Base-by-base conservation (phyloP, 2,113 vertebrate species). In the Perca flavescens region DNA sequence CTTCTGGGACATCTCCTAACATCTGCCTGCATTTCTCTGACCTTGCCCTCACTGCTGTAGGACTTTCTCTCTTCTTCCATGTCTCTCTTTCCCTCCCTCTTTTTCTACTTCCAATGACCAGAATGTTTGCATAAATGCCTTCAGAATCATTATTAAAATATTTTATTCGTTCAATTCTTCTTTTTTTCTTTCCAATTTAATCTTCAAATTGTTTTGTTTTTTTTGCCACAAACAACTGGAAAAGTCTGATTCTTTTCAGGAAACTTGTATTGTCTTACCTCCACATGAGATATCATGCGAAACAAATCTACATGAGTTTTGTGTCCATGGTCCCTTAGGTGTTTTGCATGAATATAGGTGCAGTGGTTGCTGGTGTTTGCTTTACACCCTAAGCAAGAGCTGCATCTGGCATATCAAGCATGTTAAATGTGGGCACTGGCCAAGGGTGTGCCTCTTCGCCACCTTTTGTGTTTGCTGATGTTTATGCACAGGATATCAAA, bases 21-120 rank as follows among this genome's bases (percentile, higher is more conserved):
- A 90, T 91, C 89, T 91, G 84, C 77, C 86, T 80, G 77, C 76
- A 57, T 70, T 80, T 80, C 82, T 73, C 70, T 84, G 88, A 90
- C 90, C 87, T 91, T 89, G 82, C 77, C 65, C 65, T 84, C 61
- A 63, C 16, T 69, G 43, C 74, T 87, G 13, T 52, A 74, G 83
- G 79, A 89, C 85, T 85, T 71, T 81, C 22, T 73, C 40, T 77
- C 60, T 52, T 60, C 13, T 54, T 54, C 49, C 31, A 47, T 54
- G 14, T 75, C 15, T 70, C 67, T 36, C 16, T 36, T 82, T 73
- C n/a, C 4, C 16, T 19, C 21, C 25, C 52, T 62, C 36, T 57
- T 49, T n/a, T 17, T 60, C 12, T 43, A 13, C 6, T 14, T n/a
- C 8, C 6, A 7, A 4, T 47, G 17, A 21, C 34, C 49, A 52